Conservation (phyloP, 2,888 invertebrate genomes). For the Bhutanitis thaidina region DNA sequence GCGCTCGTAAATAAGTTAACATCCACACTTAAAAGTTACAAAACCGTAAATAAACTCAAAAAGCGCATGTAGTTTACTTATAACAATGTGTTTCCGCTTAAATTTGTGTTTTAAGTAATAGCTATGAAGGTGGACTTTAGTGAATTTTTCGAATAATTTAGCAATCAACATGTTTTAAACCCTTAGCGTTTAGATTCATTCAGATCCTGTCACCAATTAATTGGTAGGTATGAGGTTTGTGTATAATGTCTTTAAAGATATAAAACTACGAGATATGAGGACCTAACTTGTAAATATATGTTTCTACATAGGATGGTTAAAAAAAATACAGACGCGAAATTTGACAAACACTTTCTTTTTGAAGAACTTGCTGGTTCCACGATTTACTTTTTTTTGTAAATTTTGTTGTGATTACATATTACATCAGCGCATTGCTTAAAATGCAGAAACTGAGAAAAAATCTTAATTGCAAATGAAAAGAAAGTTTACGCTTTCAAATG, state of each 20-base stretch:
- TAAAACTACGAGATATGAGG: no score
- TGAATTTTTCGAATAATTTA: neutral
- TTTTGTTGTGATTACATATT: no score
- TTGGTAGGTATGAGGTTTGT: slow-evolving; percentile 8
- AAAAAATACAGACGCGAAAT: no score
- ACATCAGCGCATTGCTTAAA: no score
- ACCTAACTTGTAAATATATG: no score
- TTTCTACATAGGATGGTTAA: no score
- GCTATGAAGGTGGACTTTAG: slow-evolving; percentile 11
- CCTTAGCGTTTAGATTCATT: neutral
- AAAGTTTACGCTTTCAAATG: neutral
- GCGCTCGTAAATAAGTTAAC: neutral
- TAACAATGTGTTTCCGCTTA: neutral
- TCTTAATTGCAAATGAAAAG: neutral
- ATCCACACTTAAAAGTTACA: neutral
- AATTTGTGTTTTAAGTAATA: neutral
- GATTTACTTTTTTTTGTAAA: neutral
- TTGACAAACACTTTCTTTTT: no score
- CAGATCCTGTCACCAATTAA: neutral
- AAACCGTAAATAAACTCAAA: neutral
- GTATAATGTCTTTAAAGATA: no score
- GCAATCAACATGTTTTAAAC: neutral
- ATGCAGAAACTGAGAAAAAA: no score
- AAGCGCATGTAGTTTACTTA: no score
- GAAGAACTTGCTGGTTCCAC: no score